A percentile compares a stretch with the other conserved stretches of the same genome.
These are phyloP conservation scores for Dasyprocta punctata DNA, from an alignment of 2,113 vertebrate species.

Conservation along the genomic window DNA sequence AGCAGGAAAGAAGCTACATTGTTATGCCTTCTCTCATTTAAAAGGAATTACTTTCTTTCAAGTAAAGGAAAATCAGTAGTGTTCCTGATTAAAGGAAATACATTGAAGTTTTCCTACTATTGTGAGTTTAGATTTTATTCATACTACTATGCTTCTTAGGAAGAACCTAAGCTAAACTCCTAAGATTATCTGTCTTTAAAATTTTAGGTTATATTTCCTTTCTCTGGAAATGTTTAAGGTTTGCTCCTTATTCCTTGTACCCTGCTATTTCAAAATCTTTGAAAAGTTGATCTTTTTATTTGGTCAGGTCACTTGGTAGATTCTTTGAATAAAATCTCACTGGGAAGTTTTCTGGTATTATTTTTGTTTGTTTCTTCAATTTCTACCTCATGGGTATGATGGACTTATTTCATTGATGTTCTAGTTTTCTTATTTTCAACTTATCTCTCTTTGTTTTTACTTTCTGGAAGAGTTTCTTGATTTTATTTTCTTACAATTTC, in stretches of 20 bases:
- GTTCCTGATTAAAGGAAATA: background rate
- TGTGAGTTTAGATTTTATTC: conserved; percentile 15
- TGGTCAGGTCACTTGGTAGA: background rate
- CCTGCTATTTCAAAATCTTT: conserved; percentile 21
- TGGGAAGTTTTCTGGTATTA: background rate
- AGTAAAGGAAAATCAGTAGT: background rate
- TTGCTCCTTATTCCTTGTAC: background rate
- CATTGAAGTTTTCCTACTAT: background rate
- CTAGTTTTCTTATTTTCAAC: background rate
- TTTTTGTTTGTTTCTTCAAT: background rate
- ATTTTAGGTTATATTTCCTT: background rate
- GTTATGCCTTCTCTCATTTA: background rate
- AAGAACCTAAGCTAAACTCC: background rate
- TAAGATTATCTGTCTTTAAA: conserved; percentile 42
- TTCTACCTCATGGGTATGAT: background rate
- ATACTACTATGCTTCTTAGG: background rate
- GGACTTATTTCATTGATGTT: background rate
- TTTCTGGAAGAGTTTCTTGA: background rate
- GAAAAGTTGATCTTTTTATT: background rate
- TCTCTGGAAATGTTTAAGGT: background rate
- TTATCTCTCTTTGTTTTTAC: background rate
- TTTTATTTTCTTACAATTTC: background rate
- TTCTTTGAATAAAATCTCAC: background rate
- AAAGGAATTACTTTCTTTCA: conserved; percentile 43
- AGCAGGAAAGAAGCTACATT: background rate